phyloP scores from a whole-genome alignment of 2,797 vertebrate genomes.

The Rhincodon typus region DNA sequence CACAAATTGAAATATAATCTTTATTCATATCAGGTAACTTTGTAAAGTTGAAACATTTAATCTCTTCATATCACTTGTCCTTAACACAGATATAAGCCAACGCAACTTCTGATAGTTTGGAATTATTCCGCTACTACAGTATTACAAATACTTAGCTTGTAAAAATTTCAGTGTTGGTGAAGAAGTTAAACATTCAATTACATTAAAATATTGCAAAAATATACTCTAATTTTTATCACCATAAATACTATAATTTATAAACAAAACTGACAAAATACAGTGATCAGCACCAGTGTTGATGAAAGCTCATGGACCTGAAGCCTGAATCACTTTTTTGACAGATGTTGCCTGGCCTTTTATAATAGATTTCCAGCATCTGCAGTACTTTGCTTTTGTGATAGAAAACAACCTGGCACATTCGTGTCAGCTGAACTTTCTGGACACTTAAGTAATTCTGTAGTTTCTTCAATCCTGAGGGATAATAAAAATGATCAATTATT shows the following conservation, averaged over 20 bases:
- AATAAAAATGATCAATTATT: constrained; percentile 36
- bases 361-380: neutral
- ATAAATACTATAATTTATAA: neutral
- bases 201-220: neutral
- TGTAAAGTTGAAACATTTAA: neutral
- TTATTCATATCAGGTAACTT: neutral
- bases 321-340: neutral
- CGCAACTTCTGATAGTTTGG: neutral
- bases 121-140: neutral
- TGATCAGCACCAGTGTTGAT: neutral
- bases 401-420: neutral
- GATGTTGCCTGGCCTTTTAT: neutral
- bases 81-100: neutral
- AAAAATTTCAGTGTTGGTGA: neutral
- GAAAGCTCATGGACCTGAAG: neutral
- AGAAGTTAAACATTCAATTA: neutral
- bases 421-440: constrained; percentile 49
- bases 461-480: constrained; percentile 69
- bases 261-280: neutral
- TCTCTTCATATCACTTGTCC: neutral
- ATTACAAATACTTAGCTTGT: neutral
- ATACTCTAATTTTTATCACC: neutral
- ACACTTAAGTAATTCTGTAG: constrained; percentile 64
- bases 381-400: neutral
- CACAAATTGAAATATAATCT: neutral